phyloP scores from a whole-genome alignment of 2,113 vertebrate genomes.

The Pterophyllum scalare region DNA sequence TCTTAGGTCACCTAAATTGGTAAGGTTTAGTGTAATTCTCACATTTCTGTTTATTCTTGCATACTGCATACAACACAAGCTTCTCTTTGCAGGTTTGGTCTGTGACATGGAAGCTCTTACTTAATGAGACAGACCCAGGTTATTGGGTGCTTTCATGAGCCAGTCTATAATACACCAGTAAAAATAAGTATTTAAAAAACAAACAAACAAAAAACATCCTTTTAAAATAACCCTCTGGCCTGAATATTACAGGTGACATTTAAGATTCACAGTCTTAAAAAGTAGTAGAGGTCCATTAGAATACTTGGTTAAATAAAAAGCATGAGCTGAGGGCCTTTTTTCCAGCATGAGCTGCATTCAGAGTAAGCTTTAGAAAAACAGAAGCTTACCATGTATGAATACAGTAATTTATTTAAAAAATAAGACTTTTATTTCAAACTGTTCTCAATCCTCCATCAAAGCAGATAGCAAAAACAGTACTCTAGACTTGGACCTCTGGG shows the following conservation, averaged over 20 bases:
- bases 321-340: conserved; percentile 13
- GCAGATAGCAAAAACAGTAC: not conserved
- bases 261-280: conserved; percentile 50
- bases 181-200: not conserved
- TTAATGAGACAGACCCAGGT: conserved; percentile 10
- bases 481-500: not conserved
- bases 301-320: conserved; percentile 36
- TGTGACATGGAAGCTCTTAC: not conserved
- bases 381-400: not conserved
- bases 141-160: not conserved
- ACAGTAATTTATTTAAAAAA: conserved; percentile 33
- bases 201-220: not conserved
- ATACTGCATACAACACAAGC: not conserved
- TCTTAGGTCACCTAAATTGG: conserved; percentile 2
- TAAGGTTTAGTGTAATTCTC: not conserved
- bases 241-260: conserved; percentile 16
- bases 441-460: conserved; percentile 20
- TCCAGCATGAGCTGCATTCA: conserved; percentile 61
- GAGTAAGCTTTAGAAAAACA: conserved; percentile 9
- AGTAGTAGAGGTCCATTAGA: conserved; percentile 1
- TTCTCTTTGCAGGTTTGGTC: not conserved
- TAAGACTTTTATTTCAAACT: conserved; percentile 32
- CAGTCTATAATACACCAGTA: not conserved
- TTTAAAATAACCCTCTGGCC: conserved; percentile 14
- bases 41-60: not conserved